Conservation (phyloP, 2,797 vertebrate genomes). For the Cirrhinus mrigala region DNA sequence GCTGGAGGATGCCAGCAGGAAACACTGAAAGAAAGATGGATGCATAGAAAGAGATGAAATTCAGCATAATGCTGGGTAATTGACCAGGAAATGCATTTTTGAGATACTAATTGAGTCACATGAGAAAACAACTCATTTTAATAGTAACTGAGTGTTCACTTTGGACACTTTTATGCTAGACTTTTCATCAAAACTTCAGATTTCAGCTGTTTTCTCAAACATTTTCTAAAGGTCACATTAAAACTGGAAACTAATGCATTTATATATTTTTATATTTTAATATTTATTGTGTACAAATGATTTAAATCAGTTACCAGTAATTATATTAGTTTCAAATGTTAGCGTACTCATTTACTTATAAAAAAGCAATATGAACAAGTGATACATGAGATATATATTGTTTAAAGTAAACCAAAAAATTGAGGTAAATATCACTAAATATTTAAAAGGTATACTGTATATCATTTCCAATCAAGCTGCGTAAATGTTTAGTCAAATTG, state of each 20-base stretch:
- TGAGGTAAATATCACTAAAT: background rate
- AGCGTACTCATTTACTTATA: background rate
- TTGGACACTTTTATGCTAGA: background rate
- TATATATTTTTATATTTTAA: no score
- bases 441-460: background rate
- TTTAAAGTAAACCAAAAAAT: background rate
- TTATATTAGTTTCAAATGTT: background rate
- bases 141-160: background rate
- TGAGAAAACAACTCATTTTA: background rate
- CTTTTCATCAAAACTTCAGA: background rate
- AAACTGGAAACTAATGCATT: background rate
- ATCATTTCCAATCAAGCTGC: background rate
- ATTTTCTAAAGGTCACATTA: background rate
- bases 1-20: constrained; percentile 96
- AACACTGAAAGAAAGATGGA: constrained; percentile 81
- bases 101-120: background rate
- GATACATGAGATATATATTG: background rate
- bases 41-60: constrained; percentile 13
- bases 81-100: constrained; percentile 1
- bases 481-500: background rate
- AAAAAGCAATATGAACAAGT: background rate
- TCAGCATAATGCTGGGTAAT: constrained; percentile 22
- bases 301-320: no score
- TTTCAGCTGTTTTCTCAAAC: background rate
- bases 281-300: no score